Conservation (phyloP, 2,888 invertebrate genomes). For the Ryuthela nishihirai region DNA sequence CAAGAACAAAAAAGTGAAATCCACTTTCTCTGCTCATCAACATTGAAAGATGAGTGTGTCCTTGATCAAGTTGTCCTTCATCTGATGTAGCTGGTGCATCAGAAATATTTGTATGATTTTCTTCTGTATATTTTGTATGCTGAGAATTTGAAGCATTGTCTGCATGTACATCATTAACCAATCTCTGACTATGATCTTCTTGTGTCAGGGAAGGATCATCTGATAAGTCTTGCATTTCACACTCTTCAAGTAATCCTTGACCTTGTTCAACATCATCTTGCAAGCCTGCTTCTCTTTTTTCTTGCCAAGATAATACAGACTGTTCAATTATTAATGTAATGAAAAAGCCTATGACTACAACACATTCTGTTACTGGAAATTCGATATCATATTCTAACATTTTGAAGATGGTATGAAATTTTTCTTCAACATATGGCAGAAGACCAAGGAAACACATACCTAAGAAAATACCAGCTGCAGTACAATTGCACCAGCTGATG, state of each 20-base stretch:
- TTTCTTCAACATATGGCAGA: conserved; percentile 49
- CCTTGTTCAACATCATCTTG: conserved; percentile 30
- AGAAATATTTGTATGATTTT: conserved; percentile 4
- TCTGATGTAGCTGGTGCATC: conserved; percentile 8
- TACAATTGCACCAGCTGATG: conserved; percentile 45
- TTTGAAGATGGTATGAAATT: conserved; percentile 44
- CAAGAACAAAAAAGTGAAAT: conserved; percentile 45
- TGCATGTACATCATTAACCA: conserved; percentile 4
- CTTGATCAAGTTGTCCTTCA: conserved; percentile 8
- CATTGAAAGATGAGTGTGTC: conserved; percentile 15
- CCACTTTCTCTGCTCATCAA: conserved; percentile 26
- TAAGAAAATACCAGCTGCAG: conserved; percentile 52
- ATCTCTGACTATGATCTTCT: conserved; percentile 16
- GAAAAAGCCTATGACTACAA: conserved; percentile 48
- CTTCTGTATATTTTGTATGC: conserved; percentile 4
- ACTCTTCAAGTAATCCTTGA: conserved; percentile 32
- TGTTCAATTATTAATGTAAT: conserved; percentile 48
- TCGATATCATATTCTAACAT: conserved; percentile 38
- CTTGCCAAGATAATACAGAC: conserved; percentile 37
- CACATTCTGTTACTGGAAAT: conserved; percentile 46
- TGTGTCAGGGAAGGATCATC: conserved; percentile 11
- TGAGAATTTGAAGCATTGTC: conserved; percentile 1
- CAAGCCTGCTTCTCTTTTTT: conserved; percentile 5
- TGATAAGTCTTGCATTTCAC: conserved; percentile 32
- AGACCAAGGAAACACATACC: conserved; percentile 50